Evolutionary conservation across 2,888 invertebrate genomes (phyloP).

Genomic region (Sarcophaga carnaria): DNA sequence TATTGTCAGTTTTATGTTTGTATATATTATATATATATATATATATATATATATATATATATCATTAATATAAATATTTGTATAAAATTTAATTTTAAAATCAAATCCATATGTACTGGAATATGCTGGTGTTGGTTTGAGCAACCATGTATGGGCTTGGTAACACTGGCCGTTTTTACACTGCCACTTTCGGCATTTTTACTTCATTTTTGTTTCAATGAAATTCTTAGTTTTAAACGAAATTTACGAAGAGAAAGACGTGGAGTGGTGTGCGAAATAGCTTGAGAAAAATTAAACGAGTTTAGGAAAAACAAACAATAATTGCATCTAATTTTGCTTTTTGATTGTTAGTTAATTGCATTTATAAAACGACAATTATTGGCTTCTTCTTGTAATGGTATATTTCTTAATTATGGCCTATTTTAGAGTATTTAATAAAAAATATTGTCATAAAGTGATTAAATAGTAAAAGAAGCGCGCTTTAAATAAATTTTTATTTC

Average conservation of each 20-base stretch:
- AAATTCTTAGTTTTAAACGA: slow-evolving; percentile 60
- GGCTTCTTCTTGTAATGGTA: slow-evolving; percentile 13
- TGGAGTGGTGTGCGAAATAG: neutral
- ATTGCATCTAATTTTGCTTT: neutral
- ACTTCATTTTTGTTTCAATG: slow-evolving; percentile 38
- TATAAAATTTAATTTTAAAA: neutral
- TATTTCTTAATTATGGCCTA: slow-evolving; percentile 33
- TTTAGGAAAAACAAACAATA: slow-evolving; percentile 37
- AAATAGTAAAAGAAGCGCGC: slow-evolving; percentile 11
- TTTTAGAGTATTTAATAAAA: neutral
- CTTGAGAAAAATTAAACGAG: slow-evolving; percentile 11
- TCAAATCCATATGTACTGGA: too few relatives aligned
- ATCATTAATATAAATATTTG: neutral
- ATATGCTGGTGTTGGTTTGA: neutral
- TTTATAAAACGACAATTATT: slow-evolving; percentile 7
- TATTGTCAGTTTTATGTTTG: too few relatives aligned
- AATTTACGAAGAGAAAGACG: slow-evolving; percentile 51
- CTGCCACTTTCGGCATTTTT: slow-evolving; percentile 20
- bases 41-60: too few relatives aligned
- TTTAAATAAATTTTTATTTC: slow-evolving; percentile 14
- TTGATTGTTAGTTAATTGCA: slow-evolving; percentile 1
- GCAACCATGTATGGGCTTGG: neutral
- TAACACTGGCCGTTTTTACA: slow-evolving; percentile 43
- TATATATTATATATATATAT: too few relatives aligned
- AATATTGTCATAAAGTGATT: neutral